phyloP scores from a whole-genome alignment of 2,113 vertebrate species.

The Phalacrocorax pelagicus region DNA sequence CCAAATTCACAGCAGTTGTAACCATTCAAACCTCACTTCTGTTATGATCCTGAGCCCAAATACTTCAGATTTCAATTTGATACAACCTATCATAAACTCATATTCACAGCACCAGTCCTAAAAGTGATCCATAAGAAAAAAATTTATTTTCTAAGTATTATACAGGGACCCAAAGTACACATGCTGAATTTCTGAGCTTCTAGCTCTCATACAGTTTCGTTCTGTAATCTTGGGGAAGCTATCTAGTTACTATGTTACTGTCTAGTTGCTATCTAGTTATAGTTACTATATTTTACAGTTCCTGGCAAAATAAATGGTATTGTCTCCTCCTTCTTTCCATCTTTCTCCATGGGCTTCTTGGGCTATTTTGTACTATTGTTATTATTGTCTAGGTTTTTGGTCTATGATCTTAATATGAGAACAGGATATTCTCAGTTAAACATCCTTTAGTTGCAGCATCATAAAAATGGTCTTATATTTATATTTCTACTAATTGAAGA shows the following conservation, averaged over 20 bases:
- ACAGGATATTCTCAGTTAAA: not conserved
- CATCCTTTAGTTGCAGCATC: not conserved
- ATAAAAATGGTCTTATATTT: not conserved
- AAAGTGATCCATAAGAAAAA: not conserved
- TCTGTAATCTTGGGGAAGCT: not conserved
- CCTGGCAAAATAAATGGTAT: not conserved
- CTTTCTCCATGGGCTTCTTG: not conserved
- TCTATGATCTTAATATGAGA: not conserved
- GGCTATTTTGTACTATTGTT: not conserved
- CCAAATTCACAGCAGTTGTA: not conserved
- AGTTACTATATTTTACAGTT: not conserved
- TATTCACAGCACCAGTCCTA: not conserved
- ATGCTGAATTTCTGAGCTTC: not conserved
- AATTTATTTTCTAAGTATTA: not conserved
- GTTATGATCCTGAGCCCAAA: not conserved
- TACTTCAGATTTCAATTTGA: not conserved
- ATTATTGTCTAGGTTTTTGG: not conserved
- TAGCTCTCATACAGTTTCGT: not conserved
- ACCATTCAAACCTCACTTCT: not conserved
- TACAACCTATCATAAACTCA: not conserved
- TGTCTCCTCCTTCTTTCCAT: not conserved
- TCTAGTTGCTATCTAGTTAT: not conserved
- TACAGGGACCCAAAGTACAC: not conserved
- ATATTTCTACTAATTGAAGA: not conserved
- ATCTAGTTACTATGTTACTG: not conserved